phyloP scores from a whole-genome alignment of 2,888 invertebrate species.

The Stratiomys singularior region DNA sequence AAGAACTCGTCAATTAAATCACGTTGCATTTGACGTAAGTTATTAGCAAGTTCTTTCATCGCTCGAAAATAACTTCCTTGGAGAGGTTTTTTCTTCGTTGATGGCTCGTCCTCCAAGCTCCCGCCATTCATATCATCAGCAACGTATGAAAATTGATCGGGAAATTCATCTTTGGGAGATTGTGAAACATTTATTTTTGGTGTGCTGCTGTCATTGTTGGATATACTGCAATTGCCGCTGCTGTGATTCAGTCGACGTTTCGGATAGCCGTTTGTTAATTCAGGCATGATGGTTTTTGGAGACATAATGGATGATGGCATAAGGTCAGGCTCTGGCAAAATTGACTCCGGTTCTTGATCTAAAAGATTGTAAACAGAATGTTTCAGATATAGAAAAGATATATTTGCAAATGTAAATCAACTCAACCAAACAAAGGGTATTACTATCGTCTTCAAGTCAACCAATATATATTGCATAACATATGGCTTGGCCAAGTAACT shows the following conservation, averaged over 20 bases:
- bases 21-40: constrained; percentile 59
- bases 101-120: constrained; percentile 47
- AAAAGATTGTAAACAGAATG: background rate
- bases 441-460: too few species aligned
- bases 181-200: background rate
- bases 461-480: too few species aligned
- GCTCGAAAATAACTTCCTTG: constrained; percentile 49
- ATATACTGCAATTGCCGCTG: background rate
- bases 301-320: background rate
- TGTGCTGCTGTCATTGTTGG: background rate
- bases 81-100: constrained; percentile 4
- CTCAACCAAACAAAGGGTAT: too few species aligned
- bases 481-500: too few species aligned
- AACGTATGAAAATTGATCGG: constrained; percentile 44
- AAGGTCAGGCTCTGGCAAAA: constrained; percentile 12
- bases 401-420: too few species aligned
- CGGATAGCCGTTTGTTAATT: constrained; percentile 23
- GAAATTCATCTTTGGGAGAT: constrained; percentile 29
- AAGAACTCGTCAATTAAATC: constrained; percentile 62
- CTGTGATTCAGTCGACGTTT: constrained; percentile 9
- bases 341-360: constrained; percentile 22
- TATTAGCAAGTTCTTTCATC: constrained; percentile 58
- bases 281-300: background rate
- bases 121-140: constrained; percentile 40
- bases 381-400: too few species aligned